Evolutionary conservation across 2,113 vertebrate genomes (phyloP).

Genomic region (Dicerorhinus sumatrensis): DNA sequence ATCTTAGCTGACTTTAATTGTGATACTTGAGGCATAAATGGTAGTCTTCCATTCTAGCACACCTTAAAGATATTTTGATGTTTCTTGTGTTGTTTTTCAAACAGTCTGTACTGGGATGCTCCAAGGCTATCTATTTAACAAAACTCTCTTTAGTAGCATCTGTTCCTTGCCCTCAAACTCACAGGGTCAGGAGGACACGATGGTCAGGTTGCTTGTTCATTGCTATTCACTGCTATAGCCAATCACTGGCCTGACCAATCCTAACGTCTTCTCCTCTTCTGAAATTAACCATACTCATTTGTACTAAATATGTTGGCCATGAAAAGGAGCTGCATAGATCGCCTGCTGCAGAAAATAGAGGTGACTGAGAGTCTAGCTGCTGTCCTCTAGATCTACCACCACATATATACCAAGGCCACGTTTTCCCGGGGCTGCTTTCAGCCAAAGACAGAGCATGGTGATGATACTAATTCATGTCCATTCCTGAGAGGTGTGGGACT

Average conservation of each 20-base stretch:
- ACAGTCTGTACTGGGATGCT: background rate
- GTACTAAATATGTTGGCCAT: background rate
- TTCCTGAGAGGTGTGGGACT: background rate
- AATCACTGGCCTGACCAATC: background rate
- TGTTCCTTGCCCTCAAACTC: background rate
- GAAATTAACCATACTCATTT: background rate
- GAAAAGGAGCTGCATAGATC: background rate
- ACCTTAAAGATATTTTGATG: background rate
- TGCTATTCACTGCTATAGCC: background rate
- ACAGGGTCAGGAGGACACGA: background rate
- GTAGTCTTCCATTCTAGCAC: background rate
- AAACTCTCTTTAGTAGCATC: background rate
- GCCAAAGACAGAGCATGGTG: background rate
- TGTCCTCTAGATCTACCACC: background rate
- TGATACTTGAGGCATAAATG: background rate
- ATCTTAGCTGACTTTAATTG: background rate
- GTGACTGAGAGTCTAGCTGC: background rate
- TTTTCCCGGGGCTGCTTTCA: background rate
- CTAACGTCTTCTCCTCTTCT: background rate
- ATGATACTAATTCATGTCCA: background rate
- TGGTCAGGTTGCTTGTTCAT: background rate
- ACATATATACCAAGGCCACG: background rate
- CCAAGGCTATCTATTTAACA: background rate
- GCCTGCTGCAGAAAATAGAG: background rate
- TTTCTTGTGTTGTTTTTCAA: background rate